Base-by-base conservation (phyloP, 1,140 invertebrate species). In the Brachionus angularis region DNA sequence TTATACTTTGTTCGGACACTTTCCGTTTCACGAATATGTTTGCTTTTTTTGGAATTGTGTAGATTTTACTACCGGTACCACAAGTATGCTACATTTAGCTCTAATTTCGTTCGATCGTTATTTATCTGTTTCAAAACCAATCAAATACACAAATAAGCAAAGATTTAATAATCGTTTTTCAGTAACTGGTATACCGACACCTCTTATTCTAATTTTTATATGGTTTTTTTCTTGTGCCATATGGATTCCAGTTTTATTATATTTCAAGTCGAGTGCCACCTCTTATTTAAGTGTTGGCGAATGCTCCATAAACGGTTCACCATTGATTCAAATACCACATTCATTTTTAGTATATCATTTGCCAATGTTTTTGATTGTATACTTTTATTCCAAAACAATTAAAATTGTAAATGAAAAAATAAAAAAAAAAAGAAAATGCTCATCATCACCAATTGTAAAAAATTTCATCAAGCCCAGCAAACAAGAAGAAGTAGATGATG, bases 31-130 rank as follows among this genome's bases (percentile, higher is more conserved):
- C 29, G 27, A 71, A 3, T 39, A 31, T 8, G n/a, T 47, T n/a
- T 73, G 72, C 33, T 71, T 69, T 14, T 8, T 71, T 5, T 73
- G 72, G 72, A 58, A 71, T n/a, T 52, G 62, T 27, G 31, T 55
- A 10, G 72, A 73, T 33, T 73, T 71, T 42, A 39, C 64, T 1
- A 39, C 62, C 1, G 69, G 72, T 39, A 73, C 72, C 0, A 82
- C 81, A 5, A 84, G 83, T 2, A 82, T 86, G 3, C 81, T 89
- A n/a, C 86, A 87, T 1, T 86, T 90, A 4, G 82, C 89, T 14
- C 83, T 91, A 8, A 89, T 91, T 33, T 88, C 88, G 0, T 80
- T 89, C 3, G 89, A 91, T 75, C 89, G 90, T 75, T 91, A 89
- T 78, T 87, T 88, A 74, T 89, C 89, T 0, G 89, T 91, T 23